Conservation (phyloP, 92 coral and sea anemone species). For the Muricea muricata region DNA sequence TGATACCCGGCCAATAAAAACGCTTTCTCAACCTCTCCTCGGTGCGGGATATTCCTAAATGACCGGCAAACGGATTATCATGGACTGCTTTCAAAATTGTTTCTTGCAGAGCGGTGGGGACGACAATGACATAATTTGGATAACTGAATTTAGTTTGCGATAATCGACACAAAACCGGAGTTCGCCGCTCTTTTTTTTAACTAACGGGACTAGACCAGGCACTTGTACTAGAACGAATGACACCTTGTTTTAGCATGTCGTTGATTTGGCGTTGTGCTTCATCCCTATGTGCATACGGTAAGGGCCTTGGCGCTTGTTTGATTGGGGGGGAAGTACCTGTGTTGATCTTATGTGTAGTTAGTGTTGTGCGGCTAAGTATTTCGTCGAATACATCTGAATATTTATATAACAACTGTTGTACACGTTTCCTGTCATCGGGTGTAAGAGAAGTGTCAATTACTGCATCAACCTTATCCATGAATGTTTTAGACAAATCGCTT, state of each 20-base stretch:
- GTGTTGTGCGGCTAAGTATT: neutral
- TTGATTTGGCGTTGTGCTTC: constrained; percentile 19
- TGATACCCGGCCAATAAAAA: too few species aligned
- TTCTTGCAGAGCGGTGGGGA: neutral
- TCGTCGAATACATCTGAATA: constrained; percentile 23
- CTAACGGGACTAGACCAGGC: constrained; percentile 46
- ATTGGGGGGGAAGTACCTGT: constrained; percentile 3
- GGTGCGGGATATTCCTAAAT: neutral
- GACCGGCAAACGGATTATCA: neutral
- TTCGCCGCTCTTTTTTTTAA: constrained; percentile 42
- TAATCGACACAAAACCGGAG: constrained; percentile 41
- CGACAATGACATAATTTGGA: neutral
- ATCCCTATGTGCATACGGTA: constrained; percentile 26
- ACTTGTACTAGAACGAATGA: constrained; percentile 34
- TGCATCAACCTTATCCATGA: neutral
- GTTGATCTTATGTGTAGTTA: constrained; percentile 3
- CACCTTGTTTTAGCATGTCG: constrained; percentile 29
- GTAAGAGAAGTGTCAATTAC: neutral
- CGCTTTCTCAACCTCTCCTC: too few species aligned
- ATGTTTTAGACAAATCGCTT: neutral
- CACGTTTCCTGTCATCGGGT: neutral
- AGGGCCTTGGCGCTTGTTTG: constrained; percentile 24
- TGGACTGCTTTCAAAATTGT: neutral
- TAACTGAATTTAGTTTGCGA: constrained; percentile 20
- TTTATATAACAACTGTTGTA: neutral